Base-by-base conservation (phyloP, 1,140 invertebrate species). In the Trichonephila inaurata region DNA sequence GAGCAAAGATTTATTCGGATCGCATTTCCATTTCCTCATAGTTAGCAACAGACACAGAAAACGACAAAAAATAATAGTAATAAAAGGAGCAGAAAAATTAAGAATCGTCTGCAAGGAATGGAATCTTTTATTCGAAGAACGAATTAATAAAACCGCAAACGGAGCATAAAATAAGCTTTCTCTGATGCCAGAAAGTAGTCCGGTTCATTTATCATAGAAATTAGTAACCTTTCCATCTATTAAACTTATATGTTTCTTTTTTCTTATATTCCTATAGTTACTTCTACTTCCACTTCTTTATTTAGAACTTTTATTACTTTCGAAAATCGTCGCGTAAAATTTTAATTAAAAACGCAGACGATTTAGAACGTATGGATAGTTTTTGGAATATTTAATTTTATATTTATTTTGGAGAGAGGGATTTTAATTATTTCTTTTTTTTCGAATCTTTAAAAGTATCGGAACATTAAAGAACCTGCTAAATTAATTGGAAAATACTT, bases 161-260 rank as follows among this genome's bases (percentile, higher is more conserved):
- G 66, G 66, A 69, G 66, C 66, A 69, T 69, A 69, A 69, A 69
- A 69, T 69, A 69, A 69, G 66, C 66, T 69, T 69, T 69, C 66
- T 69, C 21, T 24, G 1, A 14, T 24, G 66, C 66, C 66, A 69
- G n/a, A 24, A 24, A 69, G 66, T 1, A 12, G 66, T 69, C 24
- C 24, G 66, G 66, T 69, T 69, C 66, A 69, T 69, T 69, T 69
- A 24, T 69, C 66, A 69, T 69, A 69, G 24, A 69, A 69, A 69
- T 69, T 69, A 69, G 66, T 69, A 69, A 28, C 66, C n/a, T 69
- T n/a, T 24, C n/a, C 24, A 16, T 69, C 28, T 69, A 69, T 69
- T 69, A 69, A 69, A 69, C 14, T 69, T 69, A n/a, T 69, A 69
- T 69, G 24, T 69, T 69, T 69, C 66, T 69, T 62, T 62, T 40